A percentile compares a stretch with the other conserved stretches of the same genome.
phyloP scores from a whole-genome alignment of 2,113 vertebrate species.

The Poeciliopsis prolifica region DNA sequence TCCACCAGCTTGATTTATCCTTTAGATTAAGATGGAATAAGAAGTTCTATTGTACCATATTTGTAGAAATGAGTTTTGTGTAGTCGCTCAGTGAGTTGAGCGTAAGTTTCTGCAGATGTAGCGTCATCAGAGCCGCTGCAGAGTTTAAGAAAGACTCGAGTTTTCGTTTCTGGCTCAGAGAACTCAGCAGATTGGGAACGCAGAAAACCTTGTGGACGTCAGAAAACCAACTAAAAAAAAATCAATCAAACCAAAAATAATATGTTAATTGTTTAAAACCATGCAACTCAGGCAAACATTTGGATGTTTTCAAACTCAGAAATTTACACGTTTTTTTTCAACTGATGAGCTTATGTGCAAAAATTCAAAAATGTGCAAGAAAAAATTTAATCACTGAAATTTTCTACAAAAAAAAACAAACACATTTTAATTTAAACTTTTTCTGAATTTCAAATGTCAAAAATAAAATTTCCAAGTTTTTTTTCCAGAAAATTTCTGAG shows the following conservation, averaged over 20 bases:
- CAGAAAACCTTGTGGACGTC: conserved; percentile 86
- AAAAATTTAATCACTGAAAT: no score
- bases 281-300: background rate
- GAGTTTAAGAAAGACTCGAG: conserved; percentile 86
- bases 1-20: background rate
- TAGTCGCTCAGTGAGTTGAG: conserved; percentile 86
- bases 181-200: conserved; percentile 79
- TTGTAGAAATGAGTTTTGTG: conserved; percentile 82
- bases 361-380: no score
- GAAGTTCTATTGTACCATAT: conserved; percentile 69
- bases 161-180: conserved; percentile 69
- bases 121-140: conserved; percentile 84
- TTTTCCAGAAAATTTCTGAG: no score
- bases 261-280: background rate
- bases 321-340: no score
- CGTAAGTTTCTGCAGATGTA: conserved; percentile 84
- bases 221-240: conserved; percentile 83
- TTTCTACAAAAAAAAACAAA: no score
- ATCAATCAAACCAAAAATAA: conserved; percentile 72
- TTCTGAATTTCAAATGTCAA: no score
- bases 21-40: background rate
- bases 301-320: no score
- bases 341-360: no score
- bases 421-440: no score
- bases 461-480: no score